phyloP scores from a whole-genome alignment of 2,888 invertebrate species.

The Meganola albula region DNA sequence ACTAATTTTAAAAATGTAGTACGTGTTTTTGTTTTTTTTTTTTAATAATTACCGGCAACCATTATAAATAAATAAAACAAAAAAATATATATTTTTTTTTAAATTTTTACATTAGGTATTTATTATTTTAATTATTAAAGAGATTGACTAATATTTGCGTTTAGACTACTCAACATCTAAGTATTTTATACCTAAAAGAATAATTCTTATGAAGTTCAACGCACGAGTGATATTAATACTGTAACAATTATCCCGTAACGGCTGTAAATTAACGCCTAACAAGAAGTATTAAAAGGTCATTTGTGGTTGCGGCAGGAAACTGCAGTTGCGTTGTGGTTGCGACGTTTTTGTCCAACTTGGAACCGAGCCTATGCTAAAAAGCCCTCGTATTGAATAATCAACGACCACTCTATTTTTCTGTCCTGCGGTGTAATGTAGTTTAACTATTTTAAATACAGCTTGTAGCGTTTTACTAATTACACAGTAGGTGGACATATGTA shows the following conservation, averaged over 20 bases:
- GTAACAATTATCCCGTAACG: slow-evolving; percentile 42
- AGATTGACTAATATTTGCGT: too few species aligned
- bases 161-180: too few species aligned
- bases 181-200: too few species aligned
- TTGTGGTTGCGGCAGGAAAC: slow-evolving; percentile 68
- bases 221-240: slow-evolving; percentile 29
- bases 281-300: slow-evolving; percentile 60
- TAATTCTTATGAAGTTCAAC: too few species aligned
- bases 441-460: slow-evolving; percentile 17
- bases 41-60: too few species aligned
- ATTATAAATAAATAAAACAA: too few species aligned
- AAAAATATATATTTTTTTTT: too few species aligned
- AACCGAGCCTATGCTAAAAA: slow-evolving; percentile 35
- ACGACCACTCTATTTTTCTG: slow-evolving; percentile 21
- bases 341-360: slow-evolving; percentile 48
- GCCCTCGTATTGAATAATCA: slow-evolving; percentile 35
- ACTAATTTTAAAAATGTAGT: too few species aligned
- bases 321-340: slow-evolving; percentile 54
- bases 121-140: too few species aligned
- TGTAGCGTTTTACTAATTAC: slow-evolving; percentile 19
- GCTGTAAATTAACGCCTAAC: slow-evolving; percentile 53
- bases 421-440: slow-evolving; percentile 22
- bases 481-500: slow-evolving; percentile 11
- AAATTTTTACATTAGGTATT: too few species aligned
- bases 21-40: too few species aligned